These are phyloP conservation scores for Agrilus planipennis DNA, from an alignment of 1,140 invertebrate genomes.

Conservation along the genomic window DNA sequence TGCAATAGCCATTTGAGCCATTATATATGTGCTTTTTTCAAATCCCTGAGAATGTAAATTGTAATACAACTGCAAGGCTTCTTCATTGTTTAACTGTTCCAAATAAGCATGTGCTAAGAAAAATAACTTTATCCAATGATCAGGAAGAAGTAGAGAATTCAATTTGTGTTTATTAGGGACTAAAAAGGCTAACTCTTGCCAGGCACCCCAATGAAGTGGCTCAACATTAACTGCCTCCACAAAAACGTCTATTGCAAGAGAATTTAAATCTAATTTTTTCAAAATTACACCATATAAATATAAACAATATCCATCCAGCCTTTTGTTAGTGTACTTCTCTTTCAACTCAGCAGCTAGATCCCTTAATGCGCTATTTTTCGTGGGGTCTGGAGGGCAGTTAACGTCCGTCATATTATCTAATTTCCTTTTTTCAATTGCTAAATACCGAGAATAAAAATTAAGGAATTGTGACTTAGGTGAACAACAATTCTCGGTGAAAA, in stretches of 20 bases:
- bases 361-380: constrained; percentile 43
- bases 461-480: constrained; percentile 62
- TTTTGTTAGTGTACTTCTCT: constrained; percentile 45
- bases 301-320: constrained; percentile 75
- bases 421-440: constrained; percentile 80
- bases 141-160: constrained; percentile 56
- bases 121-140: constrained; percentile 92
- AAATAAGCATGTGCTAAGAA: constrained; percentile 85
- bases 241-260: constrained; percentile 63
- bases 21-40: constrained; percentile 77
- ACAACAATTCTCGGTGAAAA: constrained; percentile 62
- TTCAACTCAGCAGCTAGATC: constrained; percentile 43
- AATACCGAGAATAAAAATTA: constrained; percentile 73
- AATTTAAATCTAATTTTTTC: constrained; percentile 71
- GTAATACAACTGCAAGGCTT: constrained; percentile 74
- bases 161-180: constrained; percentile 68
- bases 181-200: constrained; percentile 81
- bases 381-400: constrained; percentile 53
- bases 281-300: constrained; percentile 88
- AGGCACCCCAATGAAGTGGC: constrained; percentile 85
- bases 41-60: constrained; percentile 69
- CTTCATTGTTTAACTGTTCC: constrained; percentile 82
- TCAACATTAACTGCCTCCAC: constrained; percentile 62
- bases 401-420: constrained; percentile 72
- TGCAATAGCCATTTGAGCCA: constrained; percentile 82